phyloP scores from a whole-genome alignment of 1,140 invertebrate species.

The Bombus sibiricus region DNA sequence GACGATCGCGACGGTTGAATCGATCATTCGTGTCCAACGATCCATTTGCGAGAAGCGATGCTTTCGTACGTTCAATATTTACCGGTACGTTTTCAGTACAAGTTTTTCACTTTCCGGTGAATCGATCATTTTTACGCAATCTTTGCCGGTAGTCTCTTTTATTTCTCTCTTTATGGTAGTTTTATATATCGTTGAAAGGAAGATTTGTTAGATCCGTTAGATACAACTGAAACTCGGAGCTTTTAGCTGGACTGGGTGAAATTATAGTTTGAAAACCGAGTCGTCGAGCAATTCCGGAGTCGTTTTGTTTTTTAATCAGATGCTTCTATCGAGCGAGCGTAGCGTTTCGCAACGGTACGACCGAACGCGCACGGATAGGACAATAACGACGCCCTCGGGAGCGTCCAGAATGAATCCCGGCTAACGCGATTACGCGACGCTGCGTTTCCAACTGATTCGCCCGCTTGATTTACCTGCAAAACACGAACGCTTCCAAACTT shows the following conservation, averaged over 20 bases:
- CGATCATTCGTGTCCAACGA: background rate
- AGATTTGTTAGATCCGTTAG: background rate
- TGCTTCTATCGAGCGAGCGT: constrained; percentile 34
- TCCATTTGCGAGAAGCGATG: background rate
- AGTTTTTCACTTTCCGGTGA: too few relatives aligned
- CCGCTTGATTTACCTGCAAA: constrained; percentile 47
- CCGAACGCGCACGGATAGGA: constrained; percentile 44
- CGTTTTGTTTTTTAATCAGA: constrained; percentile 29
- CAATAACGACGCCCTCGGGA: constrained; percentile 71
- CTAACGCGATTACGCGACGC: constrained; percentile 77
- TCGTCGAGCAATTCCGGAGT: too few relatives aligned
- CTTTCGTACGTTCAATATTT: background rate
- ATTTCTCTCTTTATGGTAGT: background rate
- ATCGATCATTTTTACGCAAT: background rate
- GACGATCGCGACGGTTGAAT: background rate
- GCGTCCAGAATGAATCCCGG: constrained; percentile 58
- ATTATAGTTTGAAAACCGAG: background rate
- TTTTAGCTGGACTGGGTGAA: background rate
- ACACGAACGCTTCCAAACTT: background rate
- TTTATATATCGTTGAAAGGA: background rate
- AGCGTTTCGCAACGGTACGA: constrained; percentile 3
- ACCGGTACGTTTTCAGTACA: too few relatives aligned
- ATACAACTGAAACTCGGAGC: background rate
- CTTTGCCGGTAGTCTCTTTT: background rate
- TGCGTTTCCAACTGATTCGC: constrained; percentile 48